phyloP scores from a whole-genome alignment of 2,113 vertebrate species.

The Larimichthys polyactis region DNA sequence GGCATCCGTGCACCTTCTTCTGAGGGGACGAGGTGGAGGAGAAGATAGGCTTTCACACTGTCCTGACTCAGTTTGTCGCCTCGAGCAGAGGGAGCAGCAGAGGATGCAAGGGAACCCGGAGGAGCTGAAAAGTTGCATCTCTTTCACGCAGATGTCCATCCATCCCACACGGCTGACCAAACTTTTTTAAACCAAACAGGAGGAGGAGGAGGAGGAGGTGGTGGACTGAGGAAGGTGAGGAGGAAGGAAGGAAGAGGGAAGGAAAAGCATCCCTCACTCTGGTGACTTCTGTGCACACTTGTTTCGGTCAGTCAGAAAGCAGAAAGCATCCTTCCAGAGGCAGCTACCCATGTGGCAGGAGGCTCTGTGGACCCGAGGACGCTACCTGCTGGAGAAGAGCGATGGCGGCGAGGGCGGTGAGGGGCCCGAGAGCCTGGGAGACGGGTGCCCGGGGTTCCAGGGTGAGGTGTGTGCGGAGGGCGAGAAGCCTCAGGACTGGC shows the following conservation, averaged over 20 bases:
- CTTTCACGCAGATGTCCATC: slow-evolving; percentile 44
- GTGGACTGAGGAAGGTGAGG: slow-evolving; percentile 2
- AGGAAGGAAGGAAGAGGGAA: slow-evolving; percentile 12
- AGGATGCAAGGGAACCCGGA: slow-evolving; percentile 50
- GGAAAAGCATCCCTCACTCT: neutral
- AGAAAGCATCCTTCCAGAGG: slow-evolving; percentile 34
- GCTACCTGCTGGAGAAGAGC: slow-evolving; percentile 81
- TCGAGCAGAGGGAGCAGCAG: slow-evolving; percentile 3
- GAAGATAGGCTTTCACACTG: slow-evolving; percentile 30
- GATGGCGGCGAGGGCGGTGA: slow-evolving; percentile 74
- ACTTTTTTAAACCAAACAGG: slow-evolving; percentile 46
- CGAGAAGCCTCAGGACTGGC: slow-evolving; percentile 91
- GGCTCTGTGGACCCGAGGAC: slow-evolving; percentile 80
- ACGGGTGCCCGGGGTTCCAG: slow-evolving; percentile 68
- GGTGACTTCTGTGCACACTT: slow-evolving; percentile 2
- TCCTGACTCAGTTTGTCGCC: slow-evolving; percentile 61
- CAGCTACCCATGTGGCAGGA: slow-evolving; percentile 80
- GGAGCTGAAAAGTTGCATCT: slow-evolving; percentile 61
- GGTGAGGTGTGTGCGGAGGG: slow-evolving; percentile 56
- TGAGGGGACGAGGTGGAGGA: slow-evolving; percentile 34
- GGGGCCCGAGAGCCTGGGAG: slow-evolving; percentile 71
- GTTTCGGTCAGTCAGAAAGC: slow-evolving; percentile 23
- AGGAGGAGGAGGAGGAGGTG: neutral
- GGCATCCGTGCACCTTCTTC: slow-evolving; percentile 5
- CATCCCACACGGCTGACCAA: slow-evolving; percentile 50